Base-by-base conservation (phyloP, 2,888 invertebrate genomes). In the Dynastes tityus region DNA sequence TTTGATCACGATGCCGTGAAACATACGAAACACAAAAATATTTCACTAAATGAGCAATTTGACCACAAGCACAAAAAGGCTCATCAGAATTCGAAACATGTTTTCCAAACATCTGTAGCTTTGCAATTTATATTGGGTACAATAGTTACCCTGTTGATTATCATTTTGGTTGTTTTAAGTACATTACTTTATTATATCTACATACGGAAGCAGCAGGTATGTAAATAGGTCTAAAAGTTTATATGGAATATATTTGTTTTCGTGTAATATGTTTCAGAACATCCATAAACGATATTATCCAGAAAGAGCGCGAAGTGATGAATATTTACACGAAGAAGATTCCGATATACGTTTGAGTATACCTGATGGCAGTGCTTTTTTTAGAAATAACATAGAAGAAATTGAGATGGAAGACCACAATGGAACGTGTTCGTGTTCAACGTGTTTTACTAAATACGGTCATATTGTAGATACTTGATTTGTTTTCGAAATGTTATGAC, bases 281-380 rank as follows among this genome's bases (percentile, higher is more conserved):
- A 63, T 63, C n/a, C 16, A 71, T 27, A 55, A 71, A n/a, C 40
- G 61, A 5, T 74, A 74, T 58, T 74, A 74, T 22, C 61, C 61
- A 6, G 22, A 45, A 4, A 61, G 61, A 6, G 8, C n/a, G 5
- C 22, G 61, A 13, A 74, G 73, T 22, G 45, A 8, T 45, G 61
- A 74, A 27, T 11, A 61, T 27, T 27, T 74, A 29, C 61, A 74
- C n/a, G 45, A 13, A 2, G 73, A 74, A 40, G 61, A 63, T 13
- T 13, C 4, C 6, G 40, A 61, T 16, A 22, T 45, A 27, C 58
- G 27, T 29, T 11, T 63, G 11, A 74, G 40, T 29, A 63, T 74
- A 27, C 11, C 73, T 5, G 61, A 61, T 22, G 61, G 63, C 11
- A 63, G 45, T 11, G 73, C 49, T 3, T 61, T 61, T 5, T 74